Percentiles rank a stretch among this genome's conserved stretches.
Conservation (phyloP, 2,888 invertebrate genomes). For the Dascillus cervinus region DNA sequence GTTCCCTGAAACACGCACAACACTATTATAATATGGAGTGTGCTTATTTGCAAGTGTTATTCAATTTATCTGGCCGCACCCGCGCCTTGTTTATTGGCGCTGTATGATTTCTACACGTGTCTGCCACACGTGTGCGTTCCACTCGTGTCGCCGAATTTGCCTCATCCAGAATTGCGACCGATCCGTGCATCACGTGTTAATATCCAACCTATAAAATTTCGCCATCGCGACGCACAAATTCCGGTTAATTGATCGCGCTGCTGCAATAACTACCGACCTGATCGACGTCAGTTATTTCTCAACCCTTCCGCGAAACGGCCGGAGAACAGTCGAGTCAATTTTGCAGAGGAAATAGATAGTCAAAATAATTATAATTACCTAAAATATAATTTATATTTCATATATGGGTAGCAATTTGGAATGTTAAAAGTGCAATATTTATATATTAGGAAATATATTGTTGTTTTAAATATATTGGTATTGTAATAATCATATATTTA, state of each 20-base stretch:
- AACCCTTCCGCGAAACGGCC: slow-evolving; percentile 11
- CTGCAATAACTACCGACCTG: too few relatives aligned
- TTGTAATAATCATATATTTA: too few relatives aligned
- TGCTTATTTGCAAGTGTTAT: slow-evolving; percentile 47
- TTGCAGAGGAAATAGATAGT: slow-evolving; percentile 14
- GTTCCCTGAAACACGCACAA: slow-evolving; percentile 33
- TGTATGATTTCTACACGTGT: slow-evolving; percentile 42
- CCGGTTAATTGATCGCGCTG: too few relatives aligned
- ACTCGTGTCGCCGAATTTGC: slow-evolving; percentile 20
- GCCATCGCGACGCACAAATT: too few relatives aligned
- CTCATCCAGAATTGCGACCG: slow-evolving; percentile 21
- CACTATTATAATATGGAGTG: slow-evolving; percentile 34
- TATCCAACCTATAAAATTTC: too few relatives aligned
- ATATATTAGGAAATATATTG: too few relatives aligned
- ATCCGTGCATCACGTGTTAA: slow-evolving; percentile 25
- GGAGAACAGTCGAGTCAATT: slow-evolving; percentile 12
- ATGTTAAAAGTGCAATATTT: too few relatives aligned
- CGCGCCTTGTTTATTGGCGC: slow-evolving; percentile 41
- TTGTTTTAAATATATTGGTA: too few relatives aligned
- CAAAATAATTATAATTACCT: too few relatives aligned
- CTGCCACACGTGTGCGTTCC: slow-evolving; percentile 34
- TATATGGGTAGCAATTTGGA: too few relatives aligned
- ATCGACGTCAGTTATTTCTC: slow-evolving; percentile 7
- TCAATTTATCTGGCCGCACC: slow-evolving; percentile 45
- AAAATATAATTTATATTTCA: too few relatives aligned